These are phyloP conservation scores for Pontoporia blainvillei DNA, from an alignment of 2,113 vertebrate genomes.

Conservation along the genomic window DNA sequence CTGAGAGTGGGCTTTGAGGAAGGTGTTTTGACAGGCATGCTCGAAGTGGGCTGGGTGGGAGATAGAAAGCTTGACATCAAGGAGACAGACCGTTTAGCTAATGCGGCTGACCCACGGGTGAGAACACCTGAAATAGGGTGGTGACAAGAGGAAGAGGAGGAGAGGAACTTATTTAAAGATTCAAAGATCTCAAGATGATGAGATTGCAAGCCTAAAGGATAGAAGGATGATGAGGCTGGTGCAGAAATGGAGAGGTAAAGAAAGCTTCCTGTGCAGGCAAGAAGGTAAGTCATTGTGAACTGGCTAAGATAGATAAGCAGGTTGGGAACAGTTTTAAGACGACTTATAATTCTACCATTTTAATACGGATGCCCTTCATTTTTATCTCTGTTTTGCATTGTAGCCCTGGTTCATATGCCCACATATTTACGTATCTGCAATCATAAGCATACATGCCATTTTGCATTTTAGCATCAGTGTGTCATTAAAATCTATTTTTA, in stretches of 20 bases:
- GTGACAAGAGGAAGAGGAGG: not conserved
- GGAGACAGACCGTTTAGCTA: not conserved
- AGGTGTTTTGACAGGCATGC: not conserved
- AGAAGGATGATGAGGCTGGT: not conserved
- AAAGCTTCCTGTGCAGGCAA: not conserved
- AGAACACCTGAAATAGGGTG: not conserved
- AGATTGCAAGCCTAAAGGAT: not conserved
- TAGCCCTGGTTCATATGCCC: not conserved
- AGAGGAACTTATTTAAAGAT: not conserved
- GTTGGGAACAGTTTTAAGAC: not conserved
- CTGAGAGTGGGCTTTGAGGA: not conserved
- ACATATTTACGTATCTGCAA: not conserved
- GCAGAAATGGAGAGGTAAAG: not conserved
- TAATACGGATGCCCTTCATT: not conserved
- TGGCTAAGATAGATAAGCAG: not conserved
- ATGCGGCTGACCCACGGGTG: rapidly evolving
- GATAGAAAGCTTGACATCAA: not conserved
- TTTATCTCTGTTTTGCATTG: not conserved
- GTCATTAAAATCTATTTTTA: not conserved
- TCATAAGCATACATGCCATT: not conserved
- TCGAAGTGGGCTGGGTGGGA: not conserved
- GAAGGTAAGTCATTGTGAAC: not conserved
- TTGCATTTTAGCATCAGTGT: not conserved
- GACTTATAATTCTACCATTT: not conserved
- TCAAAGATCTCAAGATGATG: not conserved